Percentiles rank a stretch among this genome's conserved stretches.
Conservation (phyloP, 1,140 invertebrate species). For the Drosophila serrata region DNA sequence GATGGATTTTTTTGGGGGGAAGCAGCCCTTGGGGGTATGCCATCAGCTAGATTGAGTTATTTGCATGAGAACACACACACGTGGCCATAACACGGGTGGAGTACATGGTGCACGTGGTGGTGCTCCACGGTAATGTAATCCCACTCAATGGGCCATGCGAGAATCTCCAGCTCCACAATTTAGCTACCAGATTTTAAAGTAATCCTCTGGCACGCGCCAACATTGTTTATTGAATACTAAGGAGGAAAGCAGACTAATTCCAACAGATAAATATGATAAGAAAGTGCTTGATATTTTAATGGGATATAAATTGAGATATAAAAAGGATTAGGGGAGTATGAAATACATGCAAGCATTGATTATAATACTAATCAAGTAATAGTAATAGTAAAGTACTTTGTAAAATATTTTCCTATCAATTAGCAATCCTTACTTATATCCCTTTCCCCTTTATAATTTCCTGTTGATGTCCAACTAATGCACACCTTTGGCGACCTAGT, state of each 20-base stretch:
- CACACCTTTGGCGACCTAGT: conserved; percentile 60
- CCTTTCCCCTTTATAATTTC: background rate
- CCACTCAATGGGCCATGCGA: background rate
- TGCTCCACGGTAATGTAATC: conserved; percentile 25
- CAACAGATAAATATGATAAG: background rate
- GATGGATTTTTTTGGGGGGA: background rate
- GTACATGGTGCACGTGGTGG: conserved; percentile 33
- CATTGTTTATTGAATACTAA: conserved; percentile 1
- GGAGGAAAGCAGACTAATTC: background rate
- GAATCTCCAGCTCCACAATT: background rate
- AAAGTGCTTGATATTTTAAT: background rate
- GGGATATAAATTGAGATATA: background rate
- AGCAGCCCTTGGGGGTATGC: conserved; percentile 5
- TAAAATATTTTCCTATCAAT: background rate
- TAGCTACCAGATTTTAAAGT: conserved; percentile 13
- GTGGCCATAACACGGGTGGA: conserved; percentile 16
- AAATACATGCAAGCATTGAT: too few species aligned
- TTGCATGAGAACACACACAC: conserved; percentile 33
- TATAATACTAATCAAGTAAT: too few species aligned
- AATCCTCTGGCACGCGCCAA: conserved; percentile 16
- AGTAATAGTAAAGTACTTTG: background rate
- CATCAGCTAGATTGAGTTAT: conserved; percentile 28
- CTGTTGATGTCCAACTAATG: background rate
- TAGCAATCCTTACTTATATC: background rate
- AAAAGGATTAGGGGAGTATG: background rate